Conservation (phyloP, 2,113 vertebrate genomes). For the Eurystomus gularis region DNA sequence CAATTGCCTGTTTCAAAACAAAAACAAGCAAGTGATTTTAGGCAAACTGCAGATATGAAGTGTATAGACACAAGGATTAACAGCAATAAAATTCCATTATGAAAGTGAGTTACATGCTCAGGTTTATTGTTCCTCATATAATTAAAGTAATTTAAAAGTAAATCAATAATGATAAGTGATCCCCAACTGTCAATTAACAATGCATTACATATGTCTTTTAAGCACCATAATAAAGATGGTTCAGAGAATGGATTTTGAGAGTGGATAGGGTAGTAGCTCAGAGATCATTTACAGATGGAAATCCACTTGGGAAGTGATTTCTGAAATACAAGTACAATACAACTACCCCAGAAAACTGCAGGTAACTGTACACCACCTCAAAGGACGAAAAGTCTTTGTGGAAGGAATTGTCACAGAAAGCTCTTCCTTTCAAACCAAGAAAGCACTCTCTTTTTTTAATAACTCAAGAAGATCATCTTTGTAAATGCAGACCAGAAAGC, state of each 20-base stretch:
- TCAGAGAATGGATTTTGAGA: neutral
- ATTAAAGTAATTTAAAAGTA: neutral
- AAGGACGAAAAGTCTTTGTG: neutral
- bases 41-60: neutral
- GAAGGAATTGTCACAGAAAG: neutral
- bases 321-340: neutral
- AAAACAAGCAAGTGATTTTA: neutral
- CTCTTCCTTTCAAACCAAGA: neutral
- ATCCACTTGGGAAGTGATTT: neutral
- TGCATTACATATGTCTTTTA: neutral
- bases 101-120: neutral
- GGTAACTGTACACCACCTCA: neutral
- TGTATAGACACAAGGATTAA: neutral
- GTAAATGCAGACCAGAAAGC: neutral
- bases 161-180: slow-evolving; percentile 5
- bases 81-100: neutral
- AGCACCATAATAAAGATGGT: neutral
- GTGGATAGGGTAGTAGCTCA: neutral
- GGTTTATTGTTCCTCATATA: neutral
- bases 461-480: neutral
- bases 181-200: neutral
- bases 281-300: neutral
- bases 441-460: neutral
- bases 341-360: neutral
- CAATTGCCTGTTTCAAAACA: neutral